phyloP scores from a whole-genome alignment of 2,888 invertebrate genomes.

The Tetrapedia diversipes region DNA sequence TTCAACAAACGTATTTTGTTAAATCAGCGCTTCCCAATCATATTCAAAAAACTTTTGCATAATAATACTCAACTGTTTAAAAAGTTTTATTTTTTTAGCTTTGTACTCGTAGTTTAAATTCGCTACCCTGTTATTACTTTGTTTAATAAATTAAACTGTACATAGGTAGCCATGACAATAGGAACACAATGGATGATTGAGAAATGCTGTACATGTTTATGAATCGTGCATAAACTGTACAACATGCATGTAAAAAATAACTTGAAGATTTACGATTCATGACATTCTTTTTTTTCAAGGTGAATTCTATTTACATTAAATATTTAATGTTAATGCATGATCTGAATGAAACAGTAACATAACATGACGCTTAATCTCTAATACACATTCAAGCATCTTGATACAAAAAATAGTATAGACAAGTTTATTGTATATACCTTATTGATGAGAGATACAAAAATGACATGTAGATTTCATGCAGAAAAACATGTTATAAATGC shows the following conservation, averaged over 20 bases:
- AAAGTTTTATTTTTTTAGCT: background rate
- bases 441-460: constrained; percentile 27
- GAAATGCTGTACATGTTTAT: constrained; percentile 56
- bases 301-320: constrained; percentile 32
- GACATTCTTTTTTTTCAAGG: constrained; percentile 3
- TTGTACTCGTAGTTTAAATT: background rate
- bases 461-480: constrained; percentile 53
- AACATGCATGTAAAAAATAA: constrained; percentile 40
- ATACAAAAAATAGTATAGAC: constrained; percentile 30
- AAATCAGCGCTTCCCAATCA: constrained; percentile 53
- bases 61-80: background rate
- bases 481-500: constrained; percentile 34
- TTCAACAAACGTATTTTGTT: constrained; percentile 4
- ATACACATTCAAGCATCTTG: constrained; percentile 24
- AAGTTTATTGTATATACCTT: constrained; percentile 32
- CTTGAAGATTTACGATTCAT: constrained; percentile 31
- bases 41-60: background rate
- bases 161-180: constrained; percentile 1
- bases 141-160: constrained; percentile 31
- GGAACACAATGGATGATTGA: constrained; percentile 33
- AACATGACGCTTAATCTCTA: constrained; percentile 19
- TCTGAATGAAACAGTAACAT: constrained; percentile 20
- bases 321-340: constrained; percentile 24
- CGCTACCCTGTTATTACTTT: constrained; percentile 4
- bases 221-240: constrained; percentile 51